Evolutionary conservation across 2,113 vertebrate genomes (phyloP).

Genomic region (Campylomormyrus numenius): DNA sequence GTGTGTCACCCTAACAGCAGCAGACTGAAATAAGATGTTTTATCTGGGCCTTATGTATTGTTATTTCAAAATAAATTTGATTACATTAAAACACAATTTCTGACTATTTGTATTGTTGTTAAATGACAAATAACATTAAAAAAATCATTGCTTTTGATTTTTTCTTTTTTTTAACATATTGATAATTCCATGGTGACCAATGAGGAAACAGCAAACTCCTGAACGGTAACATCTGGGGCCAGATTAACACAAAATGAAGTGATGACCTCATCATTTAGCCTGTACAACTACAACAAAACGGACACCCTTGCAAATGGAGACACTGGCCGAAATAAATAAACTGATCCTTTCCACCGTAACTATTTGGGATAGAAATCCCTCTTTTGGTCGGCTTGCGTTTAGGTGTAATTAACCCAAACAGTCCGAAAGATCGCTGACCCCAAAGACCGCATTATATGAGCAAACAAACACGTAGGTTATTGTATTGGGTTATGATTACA

Average conservation of each 20-base stretch:
- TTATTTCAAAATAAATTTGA: slow-evolving; percentile 13
- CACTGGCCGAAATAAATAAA: slow-evolving; percentile 27
- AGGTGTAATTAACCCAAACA: slow-evolving; percentile 19
- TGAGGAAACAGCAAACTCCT: neutral
- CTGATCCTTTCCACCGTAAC: slow-evolving; percentile 42
- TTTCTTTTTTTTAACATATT: neutral
- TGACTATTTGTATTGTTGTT: neutral
- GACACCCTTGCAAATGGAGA: slow-evolving; percentile 31
- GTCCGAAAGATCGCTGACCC: neutral
- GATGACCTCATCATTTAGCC: slow-evolving; percentile 47
- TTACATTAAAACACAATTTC: neutral
- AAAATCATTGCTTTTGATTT: neutral
- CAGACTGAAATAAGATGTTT: slow-evolving; percentile 21
- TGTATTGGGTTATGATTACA: neutral
- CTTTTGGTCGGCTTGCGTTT: slow-evolving; percentile 17
- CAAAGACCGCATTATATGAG: neutral
- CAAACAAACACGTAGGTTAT: neutral
- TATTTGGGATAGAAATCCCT: slow-evolving; percentile 27
- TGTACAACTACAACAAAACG: slow-evolving; percentile 32
- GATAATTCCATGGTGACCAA: neutral
- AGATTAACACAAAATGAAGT: slow-evolving; percentile 41
- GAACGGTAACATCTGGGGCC: slow-evolving; percentile 22
- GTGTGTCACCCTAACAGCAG: slow-evolving; percentile 3
- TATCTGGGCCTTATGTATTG: slow-evolving; percentile 20
- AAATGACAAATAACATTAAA: neutral